Percentiles rank a stretch among this genome's conserved stretches.
Evolutionary conservation across 2,888 invertebrate genomes (phyloP).

Genomic region (Drosophila mercatorum): DNA sequence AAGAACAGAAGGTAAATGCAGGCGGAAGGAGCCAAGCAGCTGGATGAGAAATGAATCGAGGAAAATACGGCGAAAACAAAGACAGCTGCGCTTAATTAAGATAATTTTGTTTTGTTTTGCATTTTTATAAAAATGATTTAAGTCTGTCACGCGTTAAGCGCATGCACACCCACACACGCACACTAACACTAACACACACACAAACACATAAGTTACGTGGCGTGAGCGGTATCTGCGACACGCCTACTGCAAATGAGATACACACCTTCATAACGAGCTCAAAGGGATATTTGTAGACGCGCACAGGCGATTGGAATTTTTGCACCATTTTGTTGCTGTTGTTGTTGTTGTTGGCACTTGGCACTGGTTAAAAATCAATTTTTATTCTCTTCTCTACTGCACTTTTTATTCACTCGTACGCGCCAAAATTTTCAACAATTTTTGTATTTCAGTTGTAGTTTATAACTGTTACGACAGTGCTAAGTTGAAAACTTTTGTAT

Average conservation of each 20-base stretch:
- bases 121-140: slow-evolving; percentile 20
- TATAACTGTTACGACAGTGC: slow-evolving; percentile 12
- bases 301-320: slow-evolving; percentile 96
- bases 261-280: slow-evolving; percentile 98
- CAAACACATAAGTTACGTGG: neutral
- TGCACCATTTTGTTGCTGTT: slow-evolving; percentile 91
- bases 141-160: slow-evolving; percentile 35
- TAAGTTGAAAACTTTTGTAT: slow-evolving; percentile 9
- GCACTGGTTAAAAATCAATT: slow-evolving; percentile 68
- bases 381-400: slow-evolving; percentile 39
- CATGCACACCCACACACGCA: slow-evolving; percentile 35
- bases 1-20: slow-evolving; percentile 37
- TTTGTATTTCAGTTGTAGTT: slow-evolving; percentile 29
- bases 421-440: slow-evolving; percentile 21
- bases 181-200: slow-evolving; percentile 1
- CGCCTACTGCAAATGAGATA: slow-evolving; percentile 65
- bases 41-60: slow-evolving; percentile 22
- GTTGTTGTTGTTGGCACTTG: slow-evolving; percentile 46
- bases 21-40: slow-evolving; percentile 28
- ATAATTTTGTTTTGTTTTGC: neutral
- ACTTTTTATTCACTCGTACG: slow-evolving; percentile 38
- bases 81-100: slow-evolving; percentile 39
- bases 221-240: slow-evolving; percentile 25
- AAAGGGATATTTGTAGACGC: slow-evolving; percentile 97
- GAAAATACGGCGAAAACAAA: slow-evolving; percentile 21